Base-by-base conservation (phyloP, 2,797 vertebrate genomes). In the Trachurus trachurus region DNA sequence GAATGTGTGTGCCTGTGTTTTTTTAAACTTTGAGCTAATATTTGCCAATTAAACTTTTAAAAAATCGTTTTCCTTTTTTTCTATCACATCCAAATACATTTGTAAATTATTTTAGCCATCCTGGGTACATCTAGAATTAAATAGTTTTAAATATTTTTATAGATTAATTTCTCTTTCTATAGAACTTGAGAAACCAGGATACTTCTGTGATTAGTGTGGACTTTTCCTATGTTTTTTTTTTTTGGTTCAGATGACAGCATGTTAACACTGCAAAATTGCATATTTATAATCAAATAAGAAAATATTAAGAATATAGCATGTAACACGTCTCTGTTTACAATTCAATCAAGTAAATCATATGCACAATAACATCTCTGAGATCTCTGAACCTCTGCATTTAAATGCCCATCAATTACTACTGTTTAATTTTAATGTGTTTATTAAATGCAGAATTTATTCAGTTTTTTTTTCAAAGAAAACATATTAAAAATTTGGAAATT, bases 1-100 rank as follows among this genome's bases (percentile, higher is more conserved):
- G 34, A 16, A 42, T 50, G 47, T 67, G 26, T 26, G 9, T 61
- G 63, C 50, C 26, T 79, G 57, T 80, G 44, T 81, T 70, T 68
- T 56, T 52, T 58, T 54, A 39, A 67, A 67, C 47, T 71, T 66
- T 68, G 17, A 45, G 31, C 60, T 60, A 21, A 45, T 66, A 81
- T 71, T 57, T 66, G 17, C 44, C 52, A 40, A 8, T 70, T 47
- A n/a, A 2, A 59, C 13, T 40, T 54, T 37, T 37, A 9, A 8
- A 8, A 34, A 34, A 34, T 34, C 5, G 19, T 40, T 50, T 2
- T 1, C 54, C 70, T 56, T 11, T 31, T 53, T 60, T 74, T 39
- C 69, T 52, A 56, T 76, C 31, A 78, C n/a, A 57, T 29, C 39
- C 22, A 34, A 9, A 69, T 42, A 59, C 44, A 37, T 66, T 13